Evolutionary conservation across 2,113 vertebrate genomes (phyloP), one percentile per base, ranked within the genome.

Genomic region (Nyctereutes procyonoides): DNA sequence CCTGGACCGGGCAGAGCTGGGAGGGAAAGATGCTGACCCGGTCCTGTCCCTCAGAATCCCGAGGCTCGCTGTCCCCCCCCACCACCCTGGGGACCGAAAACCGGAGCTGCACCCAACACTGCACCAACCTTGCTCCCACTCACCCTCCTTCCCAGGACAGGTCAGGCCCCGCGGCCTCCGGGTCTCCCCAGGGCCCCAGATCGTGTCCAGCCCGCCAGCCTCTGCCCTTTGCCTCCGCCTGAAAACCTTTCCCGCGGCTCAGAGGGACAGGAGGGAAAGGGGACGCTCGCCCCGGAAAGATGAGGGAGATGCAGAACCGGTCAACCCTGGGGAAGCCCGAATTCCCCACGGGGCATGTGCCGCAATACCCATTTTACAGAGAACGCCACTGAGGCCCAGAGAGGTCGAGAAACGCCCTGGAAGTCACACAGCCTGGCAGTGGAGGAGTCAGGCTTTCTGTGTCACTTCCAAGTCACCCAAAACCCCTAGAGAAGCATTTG

Each of bases 281-380:
- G 43, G 19, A 71, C 8, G 0, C 4, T 0, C 8, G 0, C 4
- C 0, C 4, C 63, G 10, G 10, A n/a, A 12, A 48, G 3, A 22
- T 8, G 11, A 35, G 51, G 24, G 24, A 15, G 0, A 8, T 11
- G 43, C 51, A 55, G 16, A 63, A 5, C 28, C 0, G 2, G 4
- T 16, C 1, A 24, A 7, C 2, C 0, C 11, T 6, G 6, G 20
- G 65, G 65, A 32, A 35, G 77, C 69, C 73, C 19, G 86, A 26
- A 26, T 48, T 22, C 30, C 58, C 13, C 14, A 2, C 12, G 0
- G 48, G 35, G 20, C 8, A 2, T 5, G 0, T 6, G 16, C 17
- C 1, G 15, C 2, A 3, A 24, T 3, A 3, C 35, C 51, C 82
- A 12, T 10, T 51, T 91, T 30, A 48, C 77, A 14, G 51, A 28